Conservation (phyloP, 2,797 vertebrate genomes). For the Leptoclinus maculatus region DNA sequence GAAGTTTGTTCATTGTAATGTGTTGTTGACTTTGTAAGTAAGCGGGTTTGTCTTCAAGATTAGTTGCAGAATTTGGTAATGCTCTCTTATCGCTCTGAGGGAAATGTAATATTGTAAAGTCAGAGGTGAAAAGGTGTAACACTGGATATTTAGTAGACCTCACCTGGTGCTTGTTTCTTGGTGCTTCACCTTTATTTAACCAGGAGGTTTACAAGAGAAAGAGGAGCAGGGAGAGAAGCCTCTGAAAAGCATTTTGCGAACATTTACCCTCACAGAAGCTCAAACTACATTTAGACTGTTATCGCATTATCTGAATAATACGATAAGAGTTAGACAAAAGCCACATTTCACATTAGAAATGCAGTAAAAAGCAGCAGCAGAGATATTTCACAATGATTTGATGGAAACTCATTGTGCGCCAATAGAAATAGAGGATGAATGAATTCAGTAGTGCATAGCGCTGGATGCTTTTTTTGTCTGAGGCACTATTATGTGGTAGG, state of each 20-base stretch:
- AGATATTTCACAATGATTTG: constrained; percentile 46
- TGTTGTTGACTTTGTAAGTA: constrained; percentile 38
- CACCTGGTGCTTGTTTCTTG: not conserved
- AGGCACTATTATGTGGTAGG: constrained; percentile 33
- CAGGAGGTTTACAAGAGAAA: constrained; percentile 7
- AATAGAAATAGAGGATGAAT: constrained; percentile 27
- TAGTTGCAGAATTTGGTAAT: constrained; percentile 16
- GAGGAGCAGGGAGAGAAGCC: constrained; percentile 10
- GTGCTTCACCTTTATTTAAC: not conserved
- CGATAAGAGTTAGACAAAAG: constrained; percentile 44
- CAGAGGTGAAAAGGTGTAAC: not conserved
- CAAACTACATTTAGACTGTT: not conserved
- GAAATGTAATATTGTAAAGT: constrained; percentile 14
- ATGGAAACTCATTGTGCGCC: constrained; percentile 36
- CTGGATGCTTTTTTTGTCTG: constrained; percentile 30
- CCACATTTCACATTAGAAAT: constrained; percentile 40
- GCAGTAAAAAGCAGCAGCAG: constrained; percentile 11
- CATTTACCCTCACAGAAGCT: constrained; percentile 27
- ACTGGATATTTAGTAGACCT: not conserved
- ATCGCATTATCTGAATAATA: constrained; percentile 14
- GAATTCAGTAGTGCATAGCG: constrained; percentile 17
- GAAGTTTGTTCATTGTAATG: constrained; percentile 28
- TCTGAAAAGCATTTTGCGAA: constrained; percentile 33
- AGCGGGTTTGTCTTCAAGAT: constrained; percentile 17
- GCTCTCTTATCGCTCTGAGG: constrained; percentile 7